Evolutionary conservation across 2,797 vertebrate species (phyloP).

Genomic region (Takifugu rubripes): DNA sequence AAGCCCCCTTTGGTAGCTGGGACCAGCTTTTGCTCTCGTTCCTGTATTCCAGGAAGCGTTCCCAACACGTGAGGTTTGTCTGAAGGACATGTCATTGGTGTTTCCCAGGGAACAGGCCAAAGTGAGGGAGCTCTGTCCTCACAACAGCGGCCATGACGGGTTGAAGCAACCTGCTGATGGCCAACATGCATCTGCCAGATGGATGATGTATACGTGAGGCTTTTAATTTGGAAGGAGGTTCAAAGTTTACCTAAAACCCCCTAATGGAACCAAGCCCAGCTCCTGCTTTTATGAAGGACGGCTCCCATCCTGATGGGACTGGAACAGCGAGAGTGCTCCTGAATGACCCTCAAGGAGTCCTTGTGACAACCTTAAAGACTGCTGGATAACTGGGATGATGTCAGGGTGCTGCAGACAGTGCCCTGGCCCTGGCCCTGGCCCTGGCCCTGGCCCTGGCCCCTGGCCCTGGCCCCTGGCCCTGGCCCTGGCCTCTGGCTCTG

Average conservation of each 20-base stretch:
- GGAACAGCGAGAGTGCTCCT: too few relatives aligned
- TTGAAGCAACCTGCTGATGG: constrained; percentile 9
- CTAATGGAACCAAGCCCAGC: constrained; percentile 1
- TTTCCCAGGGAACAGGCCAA: constrained; percentile 1
- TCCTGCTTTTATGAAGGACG: too few relatives aligned
- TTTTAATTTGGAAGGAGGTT: constrained; percentile 10
- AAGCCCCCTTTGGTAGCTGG: constrained; percentile 54
- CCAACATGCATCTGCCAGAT: constrained; percentile 6
- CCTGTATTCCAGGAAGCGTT: constrained; percentile 7
- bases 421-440: too few relatives aligned
- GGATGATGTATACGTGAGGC: neutral
- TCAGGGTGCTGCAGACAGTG: too few relatives aligned
- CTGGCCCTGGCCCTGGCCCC: too few relatives aligned
- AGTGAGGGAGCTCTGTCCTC: neutral
- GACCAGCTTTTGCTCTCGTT: constrained; percentile 48
- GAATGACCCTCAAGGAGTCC: too few relatives aligned
- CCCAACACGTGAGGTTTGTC: constrained; percentile 25
- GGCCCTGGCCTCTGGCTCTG: too few relatives aligned
- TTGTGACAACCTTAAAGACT: too few relatives aligned
- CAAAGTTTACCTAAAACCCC: neutral
- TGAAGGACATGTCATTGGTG: constrained; percentile 14
- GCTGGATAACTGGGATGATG: too few relatives aligned
- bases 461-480: too few relatives aligned
- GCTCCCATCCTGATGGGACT: too few relatives aligned
- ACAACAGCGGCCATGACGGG: neutral